phyloP scores from a whole-genome alignment of 1,140 invertebrate species.

The Halictus rubicundus region DNA sequence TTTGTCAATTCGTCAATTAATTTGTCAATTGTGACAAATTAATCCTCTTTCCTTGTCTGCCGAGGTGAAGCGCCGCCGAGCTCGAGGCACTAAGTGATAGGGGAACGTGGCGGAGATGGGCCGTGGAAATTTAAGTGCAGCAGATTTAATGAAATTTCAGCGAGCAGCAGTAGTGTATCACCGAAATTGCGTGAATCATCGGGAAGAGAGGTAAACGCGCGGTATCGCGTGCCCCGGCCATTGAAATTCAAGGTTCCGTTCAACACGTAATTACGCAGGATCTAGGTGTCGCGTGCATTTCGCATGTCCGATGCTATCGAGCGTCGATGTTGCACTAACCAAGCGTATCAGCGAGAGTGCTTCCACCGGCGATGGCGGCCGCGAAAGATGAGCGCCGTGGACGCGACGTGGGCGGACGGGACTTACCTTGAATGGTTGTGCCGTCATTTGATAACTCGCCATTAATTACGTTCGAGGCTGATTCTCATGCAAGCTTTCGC shows the following conservation, averaged over 20 bases:
- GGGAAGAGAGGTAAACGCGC: background rate
- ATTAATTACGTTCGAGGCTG: background rate
- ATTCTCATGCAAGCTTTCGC: background rate
- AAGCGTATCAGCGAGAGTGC: slow-evolving; percentile 4
- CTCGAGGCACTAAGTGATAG: too few species aligned
- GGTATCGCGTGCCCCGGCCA: slow-evolving; percentile 2
- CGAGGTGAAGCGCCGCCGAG: too few species aligned
- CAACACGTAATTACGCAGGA: slow-evolving; percentile 20
- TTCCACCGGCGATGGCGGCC: background rate
- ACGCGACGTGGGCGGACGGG: background rate
- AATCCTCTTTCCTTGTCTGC: too few species aligned
- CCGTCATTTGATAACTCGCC: background rate
- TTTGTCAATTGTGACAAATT: too few species aligned
- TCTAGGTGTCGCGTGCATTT: slow-evolving; percentile 15
- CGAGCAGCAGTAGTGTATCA: too few species aligned
- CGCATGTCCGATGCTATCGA: slow-evolving; percentile 13
- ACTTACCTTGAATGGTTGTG: background rate
- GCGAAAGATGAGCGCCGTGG: background rate
- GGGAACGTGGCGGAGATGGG: too few species aligned
- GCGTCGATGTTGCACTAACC: background rate
- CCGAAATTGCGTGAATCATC: background rate
- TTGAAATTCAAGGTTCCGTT: slow-evolving; percentile 21
- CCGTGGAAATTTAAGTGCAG: too few species aligned
- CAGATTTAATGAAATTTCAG: too few species aligned
- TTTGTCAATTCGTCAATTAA: too few species aligned